Evolutionary conservation across 2,888 invertebrate genomes (phyloP), one percentile per base, ranked within the genome.

Genomic region (Melinaea menophilus): DNA sequence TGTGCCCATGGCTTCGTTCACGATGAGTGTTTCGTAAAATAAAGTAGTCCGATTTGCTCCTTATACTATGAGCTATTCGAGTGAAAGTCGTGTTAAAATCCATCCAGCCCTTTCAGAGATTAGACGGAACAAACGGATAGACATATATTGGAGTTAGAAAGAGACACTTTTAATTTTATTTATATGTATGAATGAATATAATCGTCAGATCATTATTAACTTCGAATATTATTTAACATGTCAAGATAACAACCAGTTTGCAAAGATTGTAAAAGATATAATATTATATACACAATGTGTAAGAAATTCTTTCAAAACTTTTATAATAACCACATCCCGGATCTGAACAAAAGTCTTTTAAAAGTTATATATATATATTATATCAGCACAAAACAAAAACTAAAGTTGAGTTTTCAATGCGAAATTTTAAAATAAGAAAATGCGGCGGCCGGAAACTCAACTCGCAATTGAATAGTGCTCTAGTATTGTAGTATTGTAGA

Each of bases 401-500:
- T 63, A 66, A 71, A 64, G 63, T 48, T 22, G 54, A 46, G 65
- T 62, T 69, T 69, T 68, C 59, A 69, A 66, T 64, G 64, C 63
- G 31, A 51, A 31, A 51, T 62, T 63, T 62, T 62, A 55, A 66
- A 68, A 64, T 66, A 61, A 64, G 65, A 65, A 65, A 67, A 64
- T 64, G 62, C 62, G 69, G 58, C 62, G 58, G 46, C 48, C 59
- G 62, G 62, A 66, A 65, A 64, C 67, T 67, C 62, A 61, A 63
- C 48, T 59, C 54, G 62, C 51, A 59, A 58, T 55, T 71, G 68
- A 69, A 71, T 69, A 58, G 65, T 48, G 66, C 62, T n/a, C 58
- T 61, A 37, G 41, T 41, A 41, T 41, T 62, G 57, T 56, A 66
- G 57, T 56, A 66, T 67, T 68, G 69, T 69, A 55, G 59, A n/a